Evolutionary conservation across 2,888 invertebrate species (phyloP), one percentile per base, ranked within the genome.

Genomic region (Antheraea yamamai): DNA sequence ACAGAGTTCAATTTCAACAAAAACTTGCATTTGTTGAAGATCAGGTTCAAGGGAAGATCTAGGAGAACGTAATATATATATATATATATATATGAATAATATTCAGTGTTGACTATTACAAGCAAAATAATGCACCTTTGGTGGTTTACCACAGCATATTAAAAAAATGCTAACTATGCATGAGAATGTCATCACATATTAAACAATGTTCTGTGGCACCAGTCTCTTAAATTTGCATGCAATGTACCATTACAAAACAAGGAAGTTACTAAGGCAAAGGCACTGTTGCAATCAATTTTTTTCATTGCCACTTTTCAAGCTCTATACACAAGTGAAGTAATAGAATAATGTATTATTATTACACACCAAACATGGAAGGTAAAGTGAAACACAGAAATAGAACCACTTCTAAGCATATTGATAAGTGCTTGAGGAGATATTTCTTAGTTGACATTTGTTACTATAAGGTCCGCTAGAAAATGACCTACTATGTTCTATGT

Each of bases 1-100:
- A 73, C 75, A 78, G 75, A 78, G 79, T 39, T 84, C 83, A 82
- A 84, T 77, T 79, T 79, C 77, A 81, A 82, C 75, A 81, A 81
- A 84, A 77, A 76, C 64, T 20, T 55, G 72, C 66, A 77, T 78
- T 77, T 76, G 64, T 75, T 55, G 74, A 76, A 70, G 74, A 74
- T 18, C 35, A 0, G 58, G 55, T 18, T n/a, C 20, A 58, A 58
- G 8, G 20, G n/a, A 58, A 10, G n/a, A 20, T 58, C 23, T 0
- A 23, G 23, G 8, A 23, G 23, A 2, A 4, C 6, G 55, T 55
- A 55, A 55, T 39, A 39, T 30, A 30, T 39, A 52, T 20, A 55
- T 39, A 39, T 30, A 30, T 39, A 52, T 20, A 55, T 55, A 18
- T 55, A 74, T 52, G 58, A 55, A 74, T 39, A 6, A 61, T 71